A percentile compares a stretch with the other conserved stretches of the same genome.
phyloP scores from a whole-genome alignment of 2,797 vertebrate genomes.

The Acipenser oxyrinchus region DNA sequence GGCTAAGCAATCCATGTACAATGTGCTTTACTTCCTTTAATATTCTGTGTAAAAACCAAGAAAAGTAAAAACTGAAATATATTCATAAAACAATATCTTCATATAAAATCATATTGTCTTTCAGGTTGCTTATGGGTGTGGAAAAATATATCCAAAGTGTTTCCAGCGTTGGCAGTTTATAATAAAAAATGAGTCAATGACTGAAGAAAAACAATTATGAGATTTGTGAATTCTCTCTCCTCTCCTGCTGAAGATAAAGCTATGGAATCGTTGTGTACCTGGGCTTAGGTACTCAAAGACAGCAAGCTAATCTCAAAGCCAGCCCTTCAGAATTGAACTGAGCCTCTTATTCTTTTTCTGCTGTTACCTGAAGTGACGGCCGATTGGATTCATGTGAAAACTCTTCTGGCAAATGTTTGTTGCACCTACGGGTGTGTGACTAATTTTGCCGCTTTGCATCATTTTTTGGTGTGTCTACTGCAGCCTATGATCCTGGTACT shows the following conservation, averaged over 20 bases:
- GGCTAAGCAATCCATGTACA: too few relatives aligned
- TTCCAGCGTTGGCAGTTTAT: conserved; percentile 17
- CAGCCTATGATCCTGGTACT: conserved; percentile 58
- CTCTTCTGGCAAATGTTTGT: conserved; percentile 58
- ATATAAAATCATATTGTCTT: conserved; percentile 40
- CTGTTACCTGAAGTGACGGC: conserved; percentile 1
- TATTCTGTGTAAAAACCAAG: too few relatives aligned
- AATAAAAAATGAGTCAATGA: conserved; percentile 15
- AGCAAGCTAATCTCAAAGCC: conserved; percentile 8
- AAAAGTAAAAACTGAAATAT: too few relatives aligned
- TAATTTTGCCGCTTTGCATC: conserved; percentile 61
- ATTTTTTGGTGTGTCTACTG: conserved; percentile 64
- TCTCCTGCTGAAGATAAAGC: conserved; percentile 1
- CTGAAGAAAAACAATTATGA: conserved; percentile 13
- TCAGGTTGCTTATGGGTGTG: conserved; percentile 22
- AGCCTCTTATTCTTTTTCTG: conserved; percentile 3
- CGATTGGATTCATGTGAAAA: conserved; percentile 37
- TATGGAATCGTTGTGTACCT: conserved; percentile 4
- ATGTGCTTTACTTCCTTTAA: too few relatives aligned
- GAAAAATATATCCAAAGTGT: conserved; percentile 1
- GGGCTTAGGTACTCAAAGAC: conserved; percentile 16
- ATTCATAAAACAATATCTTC: conserved; percentile 26
- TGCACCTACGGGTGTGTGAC: conserved; percentile 60
- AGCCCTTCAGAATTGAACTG: conserved; percentile 5
- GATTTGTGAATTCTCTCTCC: conserved; percentile 14